Conservation (phyloP, 2,113 vertebrate species). For the Grantiella picta region DNA sequence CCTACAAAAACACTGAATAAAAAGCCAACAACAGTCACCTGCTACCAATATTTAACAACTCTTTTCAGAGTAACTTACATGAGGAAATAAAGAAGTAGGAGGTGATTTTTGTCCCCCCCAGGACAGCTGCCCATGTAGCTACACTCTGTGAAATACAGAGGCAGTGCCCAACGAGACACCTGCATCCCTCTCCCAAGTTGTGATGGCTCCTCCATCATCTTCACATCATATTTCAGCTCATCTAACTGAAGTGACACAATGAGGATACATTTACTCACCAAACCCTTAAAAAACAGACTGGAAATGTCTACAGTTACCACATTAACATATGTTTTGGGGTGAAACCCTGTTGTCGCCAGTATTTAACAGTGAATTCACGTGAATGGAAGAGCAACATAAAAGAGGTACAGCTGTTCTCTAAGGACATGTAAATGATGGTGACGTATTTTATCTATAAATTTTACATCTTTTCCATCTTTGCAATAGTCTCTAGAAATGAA, state of each 20-base stretch:
- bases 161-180: rapidly evolving
- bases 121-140: neutral
- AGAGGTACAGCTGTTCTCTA: neutral
- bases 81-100: neutral
- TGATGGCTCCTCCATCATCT: neutral
- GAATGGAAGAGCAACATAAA: neutral
- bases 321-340: neutral
- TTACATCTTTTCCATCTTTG: neutral
- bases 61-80: neutral
- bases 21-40: neutral
- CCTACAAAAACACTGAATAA: neutral
- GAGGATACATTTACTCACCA: neutral
- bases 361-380: neutral
- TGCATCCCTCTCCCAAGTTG: rapidly evolving
- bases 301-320: neutral
- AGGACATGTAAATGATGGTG: neutral
- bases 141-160: neutral
- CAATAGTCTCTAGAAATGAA: neutral
- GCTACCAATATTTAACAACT: neutral
- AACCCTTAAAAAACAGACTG: neutral
- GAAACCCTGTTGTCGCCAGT: neutral
- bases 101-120: neutral
- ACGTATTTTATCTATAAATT: neutral
- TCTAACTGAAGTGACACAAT: neutral
- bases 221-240: neutral